Conservation (phyloP, 2,113 vertebrate species). For the Microcebus ravelobensis region DNA sequence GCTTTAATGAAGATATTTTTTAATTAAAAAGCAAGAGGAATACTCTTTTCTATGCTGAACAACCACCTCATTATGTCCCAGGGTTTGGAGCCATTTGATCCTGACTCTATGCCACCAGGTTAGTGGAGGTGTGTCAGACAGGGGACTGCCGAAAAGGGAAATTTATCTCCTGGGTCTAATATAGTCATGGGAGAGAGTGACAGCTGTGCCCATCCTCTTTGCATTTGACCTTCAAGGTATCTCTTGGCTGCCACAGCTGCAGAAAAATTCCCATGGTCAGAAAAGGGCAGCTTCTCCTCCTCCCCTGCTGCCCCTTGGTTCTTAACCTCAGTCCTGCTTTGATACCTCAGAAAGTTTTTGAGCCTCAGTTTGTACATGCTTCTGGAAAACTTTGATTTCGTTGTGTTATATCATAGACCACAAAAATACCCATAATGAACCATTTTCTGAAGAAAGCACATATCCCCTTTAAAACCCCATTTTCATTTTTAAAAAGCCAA, state of each 20-base stretch:
- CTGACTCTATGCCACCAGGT: neutral
- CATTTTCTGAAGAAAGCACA: neutral
- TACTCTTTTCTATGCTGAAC: neutral
- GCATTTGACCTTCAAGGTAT: neutral
- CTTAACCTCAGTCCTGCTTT: neutral
- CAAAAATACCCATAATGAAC: neutral
- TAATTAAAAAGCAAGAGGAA: neutral
- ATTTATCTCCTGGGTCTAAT: neutral
- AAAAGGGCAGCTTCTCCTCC: neutral
- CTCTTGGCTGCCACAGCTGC: neutral
- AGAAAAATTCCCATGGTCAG: neutral
- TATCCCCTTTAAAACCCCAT: neutral
- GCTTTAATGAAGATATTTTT: neutral
- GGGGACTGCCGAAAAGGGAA: neutral
- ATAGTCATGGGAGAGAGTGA: neutral
- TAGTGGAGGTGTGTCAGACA: neutral
- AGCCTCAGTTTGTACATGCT: neutral
- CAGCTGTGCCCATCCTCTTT: neutral
- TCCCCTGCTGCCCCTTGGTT: neutral
- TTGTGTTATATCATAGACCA: neutral
- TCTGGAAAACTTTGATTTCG: neutral
- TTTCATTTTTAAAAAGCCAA: slow-evolving; percentile 48
- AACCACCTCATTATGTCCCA: neutral
- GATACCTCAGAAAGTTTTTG: neutral
- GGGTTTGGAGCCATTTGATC: neutral